Conservation (phyloP, 92 coral and sea anemone genomes). For the Porites evermanni region DNA sequence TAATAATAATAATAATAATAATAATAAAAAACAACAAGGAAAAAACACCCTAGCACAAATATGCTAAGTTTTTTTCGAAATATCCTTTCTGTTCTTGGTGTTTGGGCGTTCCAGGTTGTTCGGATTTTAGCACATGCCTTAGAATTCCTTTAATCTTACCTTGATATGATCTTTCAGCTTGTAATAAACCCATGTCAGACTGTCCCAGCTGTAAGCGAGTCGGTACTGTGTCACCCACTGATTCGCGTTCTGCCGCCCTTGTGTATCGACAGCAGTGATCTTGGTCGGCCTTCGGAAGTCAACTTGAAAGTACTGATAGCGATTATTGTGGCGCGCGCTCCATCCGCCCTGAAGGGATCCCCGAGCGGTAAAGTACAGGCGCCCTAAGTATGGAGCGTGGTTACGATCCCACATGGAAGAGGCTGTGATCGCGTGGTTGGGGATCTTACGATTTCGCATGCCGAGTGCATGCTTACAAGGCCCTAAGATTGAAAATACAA, state of each 20-base stretch:
- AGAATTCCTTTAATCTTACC: slow-evolving; percentile 22
- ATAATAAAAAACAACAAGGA: no score
- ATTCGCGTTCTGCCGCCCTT: slow-evolving; percentile 71
- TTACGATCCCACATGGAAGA: slow-evolving; percentile 47
- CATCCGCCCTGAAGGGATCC: slow-evolving; percentile 51
- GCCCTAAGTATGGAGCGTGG: slow-evolving; percentile 51
- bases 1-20: no score
- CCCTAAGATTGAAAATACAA: slow-evolving; percentile 6
- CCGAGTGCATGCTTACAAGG: slow-evolving; percentile 61
- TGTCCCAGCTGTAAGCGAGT: slow-evolving; percentile 69
- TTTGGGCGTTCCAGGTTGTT: no score
- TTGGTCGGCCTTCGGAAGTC: slow-evolving; percentile 63
- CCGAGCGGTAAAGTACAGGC: slow-evolving; percentile 48
- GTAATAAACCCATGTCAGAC: slow-evolving; percentile 48
- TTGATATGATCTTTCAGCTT: slow-evolving; percentile 49
- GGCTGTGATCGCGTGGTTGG: slow-evolving; percentile 51
- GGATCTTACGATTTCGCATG: slow-evolving; percentile 55
- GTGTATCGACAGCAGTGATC: slow-evolving; percentile 72
- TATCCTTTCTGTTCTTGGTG: no score
- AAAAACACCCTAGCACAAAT: no score
- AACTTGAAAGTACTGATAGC: slow-evolving; percentile 67
- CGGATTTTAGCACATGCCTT: no score
- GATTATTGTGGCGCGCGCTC: slow-evolving; percentile 69
- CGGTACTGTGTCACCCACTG: slow-evolving; percentile 77
- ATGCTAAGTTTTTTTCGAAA: no score